Conservation (phyloP, 2,797 vertebrate species). For the Onychomys leucogaster region DNA sequence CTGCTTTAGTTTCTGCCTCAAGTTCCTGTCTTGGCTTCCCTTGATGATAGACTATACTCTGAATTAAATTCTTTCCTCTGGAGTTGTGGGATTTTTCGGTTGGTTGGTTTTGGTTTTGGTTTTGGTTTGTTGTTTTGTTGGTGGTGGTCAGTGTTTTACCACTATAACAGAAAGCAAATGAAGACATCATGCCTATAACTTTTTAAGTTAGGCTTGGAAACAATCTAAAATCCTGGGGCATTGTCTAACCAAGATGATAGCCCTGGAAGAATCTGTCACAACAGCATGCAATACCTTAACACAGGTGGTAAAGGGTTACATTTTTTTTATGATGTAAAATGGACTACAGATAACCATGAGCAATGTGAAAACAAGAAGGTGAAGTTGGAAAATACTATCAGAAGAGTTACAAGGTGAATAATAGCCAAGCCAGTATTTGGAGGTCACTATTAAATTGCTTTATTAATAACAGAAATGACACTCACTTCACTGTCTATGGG, state of each 20-base stretch:
- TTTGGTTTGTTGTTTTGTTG: background rate
- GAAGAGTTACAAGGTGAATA: background rate
- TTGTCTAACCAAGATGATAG: background rate
- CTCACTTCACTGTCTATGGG: background rate
- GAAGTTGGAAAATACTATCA: conserved; percentile 43
- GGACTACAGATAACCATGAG: conserved; percentile 8
- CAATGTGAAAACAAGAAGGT: conserved; percentile 5
- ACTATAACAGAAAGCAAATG: background rate
- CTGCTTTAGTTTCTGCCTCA: background rate
- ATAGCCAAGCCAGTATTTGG: background rate
- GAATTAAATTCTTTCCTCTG: background rate
- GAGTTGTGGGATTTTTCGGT: background rate
- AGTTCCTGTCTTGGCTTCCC: background rate
- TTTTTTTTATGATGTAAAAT: background rate
- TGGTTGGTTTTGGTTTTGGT: too few relatives aligned
- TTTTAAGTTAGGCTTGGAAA: background rate
- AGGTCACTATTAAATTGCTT: conserved; percentile 13
- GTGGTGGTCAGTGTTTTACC: background rate
- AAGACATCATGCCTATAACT: background rate
- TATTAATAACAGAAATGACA: conserved; percentile 20
- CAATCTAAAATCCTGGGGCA: background rate
- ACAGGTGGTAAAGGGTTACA: background rate
- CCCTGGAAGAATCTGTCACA: background rate
- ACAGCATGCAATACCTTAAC: background rate
- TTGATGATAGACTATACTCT: background rate